Evolutionary conservation across 2,113 vertebrate genomes (phyloP).

Genomic region (Porphyrio hochstetteri): DNA sequence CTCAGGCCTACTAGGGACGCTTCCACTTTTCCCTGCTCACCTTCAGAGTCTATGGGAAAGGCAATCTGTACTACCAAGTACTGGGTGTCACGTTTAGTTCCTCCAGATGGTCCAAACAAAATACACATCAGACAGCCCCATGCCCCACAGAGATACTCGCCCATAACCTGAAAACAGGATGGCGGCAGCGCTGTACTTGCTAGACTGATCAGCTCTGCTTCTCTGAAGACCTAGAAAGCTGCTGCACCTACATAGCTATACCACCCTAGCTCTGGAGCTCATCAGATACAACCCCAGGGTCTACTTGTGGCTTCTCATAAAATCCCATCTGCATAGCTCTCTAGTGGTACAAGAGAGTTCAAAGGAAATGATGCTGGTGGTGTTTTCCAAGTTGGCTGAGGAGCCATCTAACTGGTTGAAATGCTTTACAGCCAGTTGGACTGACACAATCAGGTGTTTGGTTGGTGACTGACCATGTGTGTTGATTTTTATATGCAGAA

Average conservation of each 20-base stretch:
- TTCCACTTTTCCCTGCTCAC: background rate
- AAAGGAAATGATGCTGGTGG: background rate
- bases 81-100: accelerated
- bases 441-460: background rate
- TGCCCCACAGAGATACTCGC: background rate
- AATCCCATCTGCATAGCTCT: background rate
- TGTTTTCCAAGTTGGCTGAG: background rate
- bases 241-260: accelerated
- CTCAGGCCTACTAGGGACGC: background rate
- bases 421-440: background rate
- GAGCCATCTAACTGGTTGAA: background rate
- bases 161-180: background rate
- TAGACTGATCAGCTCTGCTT: background rate
- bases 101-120: background rate
- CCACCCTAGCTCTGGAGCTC: background rate
- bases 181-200: background rate
- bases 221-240: background rate
- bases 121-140: background rate
- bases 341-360: background rate
- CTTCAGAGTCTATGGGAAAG: background rate
- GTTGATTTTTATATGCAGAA: background rate
- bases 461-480: background rate
- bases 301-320: background rate
- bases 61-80: background rate
- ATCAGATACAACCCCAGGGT: background rate